These are phyloP conservation scores for Symphodus melops DNA, from an alignment of 2,113 vertebrate species.

Conservation along the genomic window DNA sequence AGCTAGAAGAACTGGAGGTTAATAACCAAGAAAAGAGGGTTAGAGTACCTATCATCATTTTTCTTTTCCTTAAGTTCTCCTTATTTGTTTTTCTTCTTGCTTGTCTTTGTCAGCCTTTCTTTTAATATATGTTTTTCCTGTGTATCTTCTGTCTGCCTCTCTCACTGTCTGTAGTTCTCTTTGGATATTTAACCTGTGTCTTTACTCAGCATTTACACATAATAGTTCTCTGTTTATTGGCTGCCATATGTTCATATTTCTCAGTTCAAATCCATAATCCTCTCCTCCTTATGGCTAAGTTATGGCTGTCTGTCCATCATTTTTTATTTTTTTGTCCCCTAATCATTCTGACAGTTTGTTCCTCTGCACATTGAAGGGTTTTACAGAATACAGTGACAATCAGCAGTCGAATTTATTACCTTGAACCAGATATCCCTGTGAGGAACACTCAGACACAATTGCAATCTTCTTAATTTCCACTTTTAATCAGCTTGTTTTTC, in stretches of 20 bases:
- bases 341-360: neutral
- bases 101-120: neutral
- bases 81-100: neutral
- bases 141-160: no score
- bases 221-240: neutral
- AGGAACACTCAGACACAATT: constrained; percentile 16
- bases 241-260: neutral
- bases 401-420: constrained; percentile 29
- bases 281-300: neutral
- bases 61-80: neutral
- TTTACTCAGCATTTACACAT: no score
- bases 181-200: no score
- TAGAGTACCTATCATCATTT: no score
- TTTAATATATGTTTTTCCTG: neutral
- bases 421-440: neutral
- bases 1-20: no score
- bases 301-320: no score
- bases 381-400: neutral
- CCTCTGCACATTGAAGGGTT: neutral
- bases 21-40: no score
- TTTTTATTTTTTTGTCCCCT: neutral
- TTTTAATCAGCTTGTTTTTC: constrained; percentile 41
- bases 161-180: no score
- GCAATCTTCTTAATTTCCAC: constrained; percentile 23
- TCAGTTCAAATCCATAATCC: neutral